Percentiles rank a stretch among this genome's conserved stretches.
phyloP scores from a whole-genome alignment of 2,797 vertebrate genomes.

The Helarctos malayanus region DNA sequence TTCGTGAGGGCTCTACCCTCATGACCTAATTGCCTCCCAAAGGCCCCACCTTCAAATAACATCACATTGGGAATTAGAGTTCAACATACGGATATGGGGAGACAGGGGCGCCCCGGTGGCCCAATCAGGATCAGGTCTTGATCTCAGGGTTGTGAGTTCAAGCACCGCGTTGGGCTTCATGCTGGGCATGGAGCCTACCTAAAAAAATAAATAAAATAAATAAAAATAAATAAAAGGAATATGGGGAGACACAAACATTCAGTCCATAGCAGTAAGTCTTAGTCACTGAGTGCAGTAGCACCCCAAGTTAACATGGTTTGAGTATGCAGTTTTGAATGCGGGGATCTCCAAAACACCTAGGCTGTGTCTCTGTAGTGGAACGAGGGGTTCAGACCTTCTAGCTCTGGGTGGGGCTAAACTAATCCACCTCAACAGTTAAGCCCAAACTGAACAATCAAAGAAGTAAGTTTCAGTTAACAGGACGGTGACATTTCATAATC shows the following conservation, averaged over 20 bases:
- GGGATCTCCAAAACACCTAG: neutral
- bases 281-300: slow-evolving; percentile 6
- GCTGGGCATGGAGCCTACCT: neutral
- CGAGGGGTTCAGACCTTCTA: neutral
- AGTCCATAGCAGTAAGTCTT: neutral
- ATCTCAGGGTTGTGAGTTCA: neutral
- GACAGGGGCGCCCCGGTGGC: neutral
- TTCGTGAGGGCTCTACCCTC: neutral
- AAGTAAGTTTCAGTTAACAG: slow-evolving; percentile 43
- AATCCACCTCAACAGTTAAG: slow-evolving; percentile 44
- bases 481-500: slow-evolving; percentile 64
- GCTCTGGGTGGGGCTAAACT: neutral
- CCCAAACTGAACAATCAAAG: slow-evolving; percentile 43
- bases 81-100: neutral
- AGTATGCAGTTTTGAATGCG: neutral
- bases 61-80: neutral
- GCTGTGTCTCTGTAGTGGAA: slow-evolving; percentile 9
- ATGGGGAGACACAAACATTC: neutral
- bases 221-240: neutral
- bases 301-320: neutral
- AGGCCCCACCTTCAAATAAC: neutral
- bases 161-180: neutral
- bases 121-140: neutral
- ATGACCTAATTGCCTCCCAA: neutral
- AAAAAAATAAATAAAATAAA: neutral